These are phyloP conservation scores for Cheilosia grossa DNA, from an alignment of 2,888 invertebrate genomes.

Conservation along the genomic window DNA sequence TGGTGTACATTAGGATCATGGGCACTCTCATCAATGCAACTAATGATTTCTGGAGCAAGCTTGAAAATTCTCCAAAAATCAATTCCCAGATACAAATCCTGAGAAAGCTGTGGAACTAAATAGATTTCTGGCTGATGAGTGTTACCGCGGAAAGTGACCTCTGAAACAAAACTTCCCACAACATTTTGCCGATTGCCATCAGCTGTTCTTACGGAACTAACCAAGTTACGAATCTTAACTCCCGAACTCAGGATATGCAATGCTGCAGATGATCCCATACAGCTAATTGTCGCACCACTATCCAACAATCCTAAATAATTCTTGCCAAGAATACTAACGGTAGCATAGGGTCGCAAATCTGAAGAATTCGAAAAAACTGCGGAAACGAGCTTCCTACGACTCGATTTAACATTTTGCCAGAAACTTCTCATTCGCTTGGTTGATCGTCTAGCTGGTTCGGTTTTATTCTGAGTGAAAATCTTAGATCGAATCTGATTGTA, in stretches of 20 bases:
- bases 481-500: background rate
- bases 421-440: background rate
- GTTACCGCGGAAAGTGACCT: background rate
- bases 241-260: background rate
- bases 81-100: background rate
- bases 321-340: background rate
- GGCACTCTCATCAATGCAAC: background rate
- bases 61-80: slow-evolving; percentile 4
- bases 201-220: background rate
- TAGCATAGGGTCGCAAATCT: background rate
- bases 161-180: background rate
- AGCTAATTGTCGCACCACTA: background rate
- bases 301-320: background rate
- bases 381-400: background rate
- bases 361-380: background rate
- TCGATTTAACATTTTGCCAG: background rate
- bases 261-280: background rate
- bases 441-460: background rate
- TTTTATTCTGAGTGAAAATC: background rate
- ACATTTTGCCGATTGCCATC: background rate
- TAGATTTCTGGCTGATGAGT: background rate
- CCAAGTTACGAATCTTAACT: background rate
- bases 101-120: slow-evolving; percentile 1
- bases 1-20: background rate
- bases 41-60: background rate